phyloP scores from a whole-genome alignment of 2,797 vertebrate genomes.

The Melanotaenia trifasciata region DNA sequence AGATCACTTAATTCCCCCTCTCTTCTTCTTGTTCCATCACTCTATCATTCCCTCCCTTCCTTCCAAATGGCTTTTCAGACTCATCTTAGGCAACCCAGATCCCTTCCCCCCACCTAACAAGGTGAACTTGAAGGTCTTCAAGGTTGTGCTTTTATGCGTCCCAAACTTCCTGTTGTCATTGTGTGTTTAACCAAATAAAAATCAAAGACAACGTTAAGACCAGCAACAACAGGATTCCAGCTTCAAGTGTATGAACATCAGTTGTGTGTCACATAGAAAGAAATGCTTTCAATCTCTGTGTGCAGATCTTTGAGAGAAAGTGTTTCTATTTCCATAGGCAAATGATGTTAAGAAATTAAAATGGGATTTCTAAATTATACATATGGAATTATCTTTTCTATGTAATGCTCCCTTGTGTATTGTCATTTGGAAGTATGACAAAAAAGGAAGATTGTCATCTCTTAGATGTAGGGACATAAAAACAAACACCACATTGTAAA shows the following conservation, averaged over 20 bases:
- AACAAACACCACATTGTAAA: constrained; percentile 55
- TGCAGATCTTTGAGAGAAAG: constrained; percentile 59
- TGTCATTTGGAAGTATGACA: constrained; percentile 67
- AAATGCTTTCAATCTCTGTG: constrained; percentile 65
- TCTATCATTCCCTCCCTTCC: constrained; percentile 69
- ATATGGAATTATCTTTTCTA: constrained; percentile 64
- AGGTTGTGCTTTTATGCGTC: constrained; percentile 78
- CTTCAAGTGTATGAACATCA: constrained; percentile 78
- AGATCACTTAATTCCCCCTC: constrained; percentile 83
- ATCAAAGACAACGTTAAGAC: constrained; percentile 79
- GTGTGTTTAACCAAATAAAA: constrained; percentile 60
- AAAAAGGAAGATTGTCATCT: constrained; percentile 72
- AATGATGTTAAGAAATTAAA: constrained; percentile 56
- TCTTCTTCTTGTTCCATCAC: constrained; percentile 79
- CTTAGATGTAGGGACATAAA: constrained; percentile 69
- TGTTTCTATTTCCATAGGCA: constrained; percentile 63
- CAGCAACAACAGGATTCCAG: constrained; percentile 65
- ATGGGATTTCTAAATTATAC: constrained; percentile 67
- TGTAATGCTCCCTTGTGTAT: constrained; percentile 63
- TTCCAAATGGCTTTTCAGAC: constrained; percentile 75
- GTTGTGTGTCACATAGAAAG: constrained; percentile 65
- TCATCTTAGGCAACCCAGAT: constrained; percentile 56
- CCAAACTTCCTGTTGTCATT: constrained; percentile 72
- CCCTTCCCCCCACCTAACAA: constrained; percentile 77
- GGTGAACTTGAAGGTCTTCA: constrained; percentile 87